Conservation (phyloP, 2,797 vertebrate genomes). For the Coregonus sp. region DNA sequence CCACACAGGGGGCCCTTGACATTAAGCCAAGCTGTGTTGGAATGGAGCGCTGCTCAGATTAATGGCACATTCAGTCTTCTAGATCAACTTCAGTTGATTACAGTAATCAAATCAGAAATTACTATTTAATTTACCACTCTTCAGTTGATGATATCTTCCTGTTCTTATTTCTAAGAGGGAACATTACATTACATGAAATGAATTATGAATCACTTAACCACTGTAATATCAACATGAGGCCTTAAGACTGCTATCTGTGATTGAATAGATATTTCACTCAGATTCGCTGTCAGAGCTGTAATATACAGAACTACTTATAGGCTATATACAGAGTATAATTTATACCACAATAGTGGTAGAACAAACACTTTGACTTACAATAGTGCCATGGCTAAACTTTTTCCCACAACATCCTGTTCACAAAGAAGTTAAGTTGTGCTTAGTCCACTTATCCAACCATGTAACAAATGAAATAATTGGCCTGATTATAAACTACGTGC, state of each 20-base stretch:
- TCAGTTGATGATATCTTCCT: neutral
- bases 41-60: conserved; percentile 23
- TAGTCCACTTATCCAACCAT: neutral
- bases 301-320: neutral
- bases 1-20: conserved; percentile 22
- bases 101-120: conserved; percentile 39
- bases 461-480: neutral
- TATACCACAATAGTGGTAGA: too few species aligned
- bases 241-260: neutral
- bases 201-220: neutral
- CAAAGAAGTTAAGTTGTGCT: neutral
- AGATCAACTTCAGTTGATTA: conserved; percentile 51
- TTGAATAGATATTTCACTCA: neutral
- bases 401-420: neutral
- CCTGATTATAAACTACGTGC: neutral
- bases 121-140: conserved; percentile 5
- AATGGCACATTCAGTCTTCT: conserved; percentile 36
- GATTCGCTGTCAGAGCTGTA: neutral
- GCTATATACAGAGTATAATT: neutral
- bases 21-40: conserved; percentile 45
- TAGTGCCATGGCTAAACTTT: neutral
- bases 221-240: neutral
- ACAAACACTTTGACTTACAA: neutral
- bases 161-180: neutral
- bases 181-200: neutral